Evolutionary conservation across 2,113 vertebrate species (phyloP), one percentile per base, ranked within the genome.

Genomic region (Ceuthmochares aereus): DNA sequence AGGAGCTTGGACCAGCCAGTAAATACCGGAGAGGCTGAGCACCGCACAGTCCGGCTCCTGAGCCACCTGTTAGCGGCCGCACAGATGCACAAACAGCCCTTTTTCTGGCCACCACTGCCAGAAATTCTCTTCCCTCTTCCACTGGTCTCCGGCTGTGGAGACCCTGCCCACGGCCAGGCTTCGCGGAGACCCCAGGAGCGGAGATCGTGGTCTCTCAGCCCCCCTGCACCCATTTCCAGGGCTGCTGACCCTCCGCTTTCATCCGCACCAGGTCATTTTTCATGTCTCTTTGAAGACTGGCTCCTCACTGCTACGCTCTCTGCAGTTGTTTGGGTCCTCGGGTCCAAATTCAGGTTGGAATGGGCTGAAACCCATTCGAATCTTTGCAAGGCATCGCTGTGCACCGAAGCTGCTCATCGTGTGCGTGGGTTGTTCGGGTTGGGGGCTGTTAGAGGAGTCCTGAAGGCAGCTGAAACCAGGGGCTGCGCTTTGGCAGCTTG

Each of bases 1-100:
- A 15, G 45, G 49, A 94, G 76, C 72, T 59, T 5, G 10, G 59
- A 59, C 55, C 58, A n/a, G 56, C 43, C 2, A 60, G 58, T 55
- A 30, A 93, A 64, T 68, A 23, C 32, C 78, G 10, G n/a, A 3
- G 62, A 37, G 62, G 66, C 89, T 80, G 75, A 62, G 69, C 14
- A 75, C 58, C 14, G 87, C 18, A 0, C 42, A 7, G 56, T 20
- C 36, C 92, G 4, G 37, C 81, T 91, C 87, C 92, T 5, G 49
- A 95, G 90, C 92, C 95, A 96, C 96, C 94, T 96, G 95, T 62
- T 80, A 80, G 78, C 74, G 30, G 85, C 77, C 0, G 5, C 85
- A 92, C 96, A 79, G 70, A 96, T 73, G 93, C 72, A 54, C 3
- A 14, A 42, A 1, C 40, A 55, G 9, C 66, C 11, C 29, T 67